phyloP scores from a whole-genome alignment of 2,113 vertebrate genomes.

The Sisor rabdophorus region DNA sequence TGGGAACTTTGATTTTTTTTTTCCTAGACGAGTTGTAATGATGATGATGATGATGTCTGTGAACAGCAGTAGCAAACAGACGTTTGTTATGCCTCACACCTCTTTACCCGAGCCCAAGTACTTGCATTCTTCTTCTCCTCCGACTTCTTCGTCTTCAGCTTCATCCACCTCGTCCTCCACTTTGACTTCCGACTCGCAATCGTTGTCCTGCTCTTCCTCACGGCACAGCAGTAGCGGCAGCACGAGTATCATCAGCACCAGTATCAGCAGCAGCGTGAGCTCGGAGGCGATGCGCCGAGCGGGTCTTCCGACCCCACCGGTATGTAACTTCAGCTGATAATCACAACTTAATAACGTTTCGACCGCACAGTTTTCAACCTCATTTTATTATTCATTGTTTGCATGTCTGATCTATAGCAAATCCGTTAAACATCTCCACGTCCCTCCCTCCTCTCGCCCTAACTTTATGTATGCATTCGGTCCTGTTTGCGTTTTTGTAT shows the following conservation, averaged over 20 bases:
- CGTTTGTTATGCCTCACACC: conserved; percentile 86
- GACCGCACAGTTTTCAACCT: conserved; percentile 78
- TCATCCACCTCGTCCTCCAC: conserved; percentile 76
- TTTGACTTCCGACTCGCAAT: conserved; percentile 73
- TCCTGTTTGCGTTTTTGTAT: conserved; percentile 79
- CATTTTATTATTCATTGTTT: conserved; percentile 79
- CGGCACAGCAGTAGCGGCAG: conserved; percentile 72
- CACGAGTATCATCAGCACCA: conserved; percentile 64
- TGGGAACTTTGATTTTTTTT: conserved; percentile 23
- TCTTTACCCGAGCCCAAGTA: conserved; percentile 91
- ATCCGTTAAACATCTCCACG: conserved; percentile 83
- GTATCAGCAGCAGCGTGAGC: conserved; percentile 56
- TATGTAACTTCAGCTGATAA: conserved; percentile 84
- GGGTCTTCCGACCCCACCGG: conserved; percentile 95
- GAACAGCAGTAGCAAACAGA: conserved; percentile 87
- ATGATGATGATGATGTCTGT: conserved; percentile 97
- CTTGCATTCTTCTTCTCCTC: conserved; percentile 83
- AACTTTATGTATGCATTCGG: conserved; percentile 81
- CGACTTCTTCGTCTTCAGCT: conserved; percentile 74
- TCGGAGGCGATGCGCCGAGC: conserved; percentile 91
- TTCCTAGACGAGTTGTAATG: conserved; percentile 55
- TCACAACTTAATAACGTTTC: conserved; percentile 83
- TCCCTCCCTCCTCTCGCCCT: conserved; percentile 66
- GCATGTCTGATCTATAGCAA: conserved; percentile 86
- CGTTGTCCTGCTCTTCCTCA: conserved; percentile 74